Percentiles rank a stretch among this genome's conserved stretches.
Conservation (phyloP, 2,113 vertebrate genomes). For the Poecilia latipinna region DNA sequence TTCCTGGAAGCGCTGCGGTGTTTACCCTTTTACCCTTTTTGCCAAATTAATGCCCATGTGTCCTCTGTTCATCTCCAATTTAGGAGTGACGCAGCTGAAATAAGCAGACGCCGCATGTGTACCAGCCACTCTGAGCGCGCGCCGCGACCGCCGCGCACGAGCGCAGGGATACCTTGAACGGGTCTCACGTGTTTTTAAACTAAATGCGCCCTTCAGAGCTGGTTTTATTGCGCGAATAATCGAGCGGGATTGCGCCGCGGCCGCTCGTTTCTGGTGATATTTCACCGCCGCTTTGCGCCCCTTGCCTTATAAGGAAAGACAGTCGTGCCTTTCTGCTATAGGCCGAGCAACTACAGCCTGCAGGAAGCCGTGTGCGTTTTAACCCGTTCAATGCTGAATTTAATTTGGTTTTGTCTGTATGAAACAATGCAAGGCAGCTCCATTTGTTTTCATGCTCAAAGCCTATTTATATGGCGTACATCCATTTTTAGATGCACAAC, state of each 20-base stretch:
- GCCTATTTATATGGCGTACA: not conserved
- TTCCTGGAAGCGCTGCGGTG: not conserved
- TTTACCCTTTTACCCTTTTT: too few relatives aligned
- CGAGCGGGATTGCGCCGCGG: not conserved
- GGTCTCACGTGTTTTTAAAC: not conserved
- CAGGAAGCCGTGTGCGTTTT: conserved; percentile 61
- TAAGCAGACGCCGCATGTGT: not conserved
- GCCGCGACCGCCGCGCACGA: conserved; percentile 1
- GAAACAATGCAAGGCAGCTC: conserved; percentile 34
- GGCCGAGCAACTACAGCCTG: conserved; percentile 74
- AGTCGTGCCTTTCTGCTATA: conserved; percentile 77
- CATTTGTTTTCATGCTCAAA: not conserved
- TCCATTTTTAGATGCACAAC: not conserved
- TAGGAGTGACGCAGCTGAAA: conserved; percentile 53
- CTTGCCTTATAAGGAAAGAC: conserved; percentile 80
- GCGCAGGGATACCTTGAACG: not conserved
- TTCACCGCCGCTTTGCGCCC: conserved; percentile 51
- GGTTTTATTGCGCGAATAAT: not conserved
- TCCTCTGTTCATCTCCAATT: conserved; percentile 27
- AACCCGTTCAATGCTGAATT: conserved; percentile 80
- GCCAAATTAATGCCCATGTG: not conserved
- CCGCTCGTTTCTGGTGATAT: conserved; percentile 30
- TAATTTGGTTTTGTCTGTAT: conserved; percentile 53
- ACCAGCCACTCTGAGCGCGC: not conserved
- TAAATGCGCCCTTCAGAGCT: not conserved